These are phyloP conservation scores for Corythornis cristatus DNA, from an alignment of 2,113 vertebrate species.

Conservation along the genomic window DNA sequence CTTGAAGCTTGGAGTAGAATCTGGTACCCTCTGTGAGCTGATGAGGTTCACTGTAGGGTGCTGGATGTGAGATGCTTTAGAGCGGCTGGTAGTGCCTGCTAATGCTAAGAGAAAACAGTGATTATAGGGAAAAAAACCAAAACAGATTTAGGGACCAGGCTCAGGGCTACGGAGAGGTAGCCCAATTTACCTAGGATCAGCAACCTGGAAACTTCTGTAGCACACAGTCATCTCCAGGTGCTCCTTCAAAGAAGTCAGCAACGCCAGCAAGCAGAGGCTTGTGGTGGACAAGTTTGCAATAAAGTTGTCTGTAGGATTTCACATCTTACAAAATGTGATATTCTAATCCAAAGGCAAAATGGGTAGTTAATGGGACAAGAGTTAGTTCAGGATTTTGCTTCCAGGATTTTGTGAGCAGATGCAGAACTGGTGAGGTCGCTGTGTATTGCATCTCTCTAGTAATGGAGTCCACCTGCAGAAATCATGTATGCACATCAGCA, in stretches of 20 bases:
- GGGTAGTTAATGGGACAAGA: not conserved
- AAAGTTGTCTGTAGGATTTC: not conserved
- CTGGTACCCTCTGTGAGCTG: not conserved
- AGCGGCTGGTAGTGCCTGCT: not conserved
- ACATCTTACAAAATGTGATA: not conserved
- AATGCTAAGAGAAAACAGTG: not conserved
- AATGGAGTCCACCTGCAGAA: not conserved
- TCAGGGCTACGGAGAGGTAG: not conserved
- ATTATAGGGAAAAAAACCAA: not conserved
- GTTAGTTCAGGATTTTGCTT: not conserved
- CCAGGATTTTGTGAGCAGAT: not conserved
- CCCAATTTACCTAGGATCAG: not conserved
- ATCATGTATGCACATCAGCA: not conserved
- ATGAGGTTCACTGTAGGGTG: not conserved
- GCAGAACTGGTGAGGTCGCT: not conserved
- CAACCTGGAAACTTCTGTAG: not conserved
- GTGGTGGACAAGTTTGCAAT: not conserved
- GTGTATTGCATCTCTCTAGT: not conserved
- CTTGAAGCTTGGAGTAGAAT: not conserved
- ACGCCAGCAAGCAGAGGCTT: not conserved
- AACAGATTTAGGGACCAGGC: not conserved
- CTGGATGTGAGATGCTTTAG: not conserved
- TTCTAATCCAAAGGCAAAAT: not conserved
- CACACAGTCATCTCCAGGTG: not conserved
- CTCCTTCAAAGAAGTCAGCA: not conserved